Conservation (phyloP, 2,888 invertebrate genomes). For the Thumatha senex region DNA sequence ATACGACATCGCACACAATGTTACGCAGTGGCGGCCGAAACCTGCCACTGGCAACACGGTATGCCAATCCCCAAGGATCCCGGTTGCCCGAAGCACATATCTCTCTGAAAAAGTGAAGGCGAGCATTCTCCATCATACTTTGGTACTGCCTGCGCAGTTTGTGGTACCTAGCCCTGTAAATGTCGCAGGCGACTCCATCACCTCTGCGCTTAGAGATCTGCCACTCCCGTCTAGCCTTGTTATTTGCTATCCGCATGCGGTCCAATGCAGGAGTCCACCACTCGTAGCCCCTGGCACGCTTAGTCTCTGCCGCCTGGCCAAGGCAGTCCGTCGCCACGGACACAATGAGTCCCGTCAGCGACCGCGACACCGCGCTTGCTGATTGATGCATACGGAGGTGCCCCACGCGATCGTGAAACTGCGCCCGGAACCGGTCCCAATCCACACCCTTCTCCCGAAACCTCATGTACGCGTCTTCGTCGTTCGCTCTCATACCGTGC, state of each 20-base stretch:
- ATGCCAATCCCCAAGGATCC: constrained; percentile 23
- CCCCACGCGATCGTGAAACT: neutral
- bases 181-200: neutral
- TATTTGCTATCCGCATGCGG: too few relatives aligned
- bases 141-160: neutral
- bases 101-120: neutral
- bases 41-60: neutral
- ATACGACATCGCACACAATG: constrained; percentile 15
- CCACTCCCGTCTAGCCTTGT: neutral
- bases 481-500: too few relatives aligned
- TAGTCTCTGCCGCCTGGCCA: too few relatives aligned
- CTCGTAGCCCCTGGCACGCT: too few relatives aligned
- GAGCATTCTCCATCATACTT: neutral
- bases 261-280: too few relatives aligned
- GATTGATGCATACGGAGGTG: neutral
- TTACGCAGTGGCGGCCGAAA: constrained; percentile 19
- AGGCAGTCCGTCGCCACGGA: too few relatives aligned
- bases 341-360: too few relatives aligned
- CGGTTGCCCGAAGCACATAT: neutral
- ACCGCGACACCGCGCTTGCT: too few relatives aligned
- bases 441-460: neutral
- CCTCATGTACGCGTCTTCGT: too few relatives aligned
- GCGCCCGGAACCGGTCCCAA: neutral
- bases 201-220: neutral
- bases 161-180: neutral